Percentiles rank a stretch among this genome's conserved stretches.
phyloP scores from a whole-genome alignment of 2,888 invertebrate genomes.

The Copidosoma aretas region DNA sequence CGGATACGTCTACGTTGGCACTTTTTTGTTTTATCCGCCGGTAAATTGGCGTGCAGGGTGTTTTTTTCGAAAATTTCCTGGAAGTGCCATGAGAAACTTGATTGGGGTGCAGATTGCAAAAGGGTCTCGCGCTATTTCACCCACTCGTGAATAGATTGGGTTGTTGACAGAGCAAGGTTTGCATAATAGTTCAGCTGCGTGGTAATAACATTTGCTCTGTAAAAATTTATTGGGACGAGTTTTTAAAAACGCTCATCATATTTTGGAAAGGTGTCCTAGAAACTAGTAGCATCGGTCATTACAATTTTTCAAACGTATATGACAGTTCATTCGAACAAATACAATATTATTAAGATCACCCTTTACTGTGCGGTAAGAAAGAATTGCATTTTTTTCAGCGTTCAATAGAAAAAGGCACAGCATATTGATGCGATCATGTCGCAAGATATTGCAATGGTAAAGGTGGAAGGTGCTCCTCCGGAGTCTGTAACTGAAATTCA shows the following conservation, averaged over 20 bases:
- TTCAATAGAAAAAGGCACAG: constrained; percentile 22
- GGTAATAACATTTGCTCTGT: too few species aligned
- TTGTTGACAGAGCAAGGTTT: background rate
- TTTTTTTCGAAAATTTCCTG: background rate
- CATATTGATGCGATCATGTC: constrained; percentile 54
- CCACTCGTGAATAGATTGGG: background rate
- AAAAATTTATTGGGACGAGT: too few species aligned
- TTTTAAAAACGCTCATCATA: too few species aligned
- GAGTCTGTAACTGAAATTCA: constrained; percentile 76
- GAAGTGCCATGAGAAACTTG: too few species aligned
- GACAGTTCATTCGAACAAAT: too few species aligned
- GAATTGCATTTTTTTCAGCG: constrained; percentile 32
- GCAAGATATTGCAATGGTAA: constrained; percentile 57
- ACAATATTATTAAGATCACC: too few species aligned
- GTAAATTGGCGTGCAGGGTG: background rate
- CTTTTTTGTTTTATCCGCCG: background rate
- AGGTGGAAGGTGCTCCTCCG: constrained; percentile 57
- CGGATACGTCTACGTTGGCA: background rate
- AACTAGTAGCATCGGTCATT: too few species aligned
- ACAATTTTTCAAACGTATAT: too few species aligned
- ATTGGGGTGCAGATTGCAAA: too few species aligned
- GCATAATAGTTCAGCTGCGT: too few species aligned
- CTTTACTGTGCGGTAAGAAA: too few species aligned
- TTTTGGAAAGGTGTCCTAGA: too few species aligned
- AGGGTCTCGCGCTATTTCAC: background rate